Evolutionary conservation across 2,113 vertebrate genomes (phyloP).

Genomic region (Opisthocomus hoazin): DNA sequence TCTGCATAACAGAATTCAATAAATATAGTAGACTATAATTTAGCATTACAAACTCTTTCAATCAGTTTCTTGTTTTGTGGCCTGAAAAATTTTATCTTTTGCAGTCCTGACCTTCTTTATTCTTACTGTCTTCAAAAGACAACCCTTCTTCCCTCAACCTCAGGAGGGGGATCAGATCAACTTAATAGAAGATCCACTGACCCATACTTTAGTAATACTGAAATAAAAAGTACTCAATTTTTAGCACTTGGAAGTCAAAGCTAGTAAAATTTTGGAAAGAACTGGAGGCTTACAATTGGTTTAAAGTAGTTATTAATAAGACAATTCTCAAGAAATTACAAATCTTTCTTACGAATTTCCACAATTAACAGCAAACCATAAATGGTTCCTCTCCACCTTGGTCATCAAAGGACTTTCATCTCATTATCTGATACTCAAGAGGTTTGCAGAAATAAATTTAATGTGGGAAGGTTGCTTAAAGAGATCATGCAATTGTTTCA

Average conservation of each 20-base stretch:
- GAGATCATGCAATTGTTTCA: background rate
- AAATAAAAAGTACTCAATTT: background rate
- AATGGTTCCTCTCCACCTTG: background rate
- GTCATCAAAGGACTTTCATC: background rate
- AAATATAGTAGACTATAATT: background rate
- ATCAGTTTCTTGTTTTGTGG: background rate
- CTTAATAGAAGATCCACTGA: background rate
- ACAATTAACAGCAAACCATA: background rate
- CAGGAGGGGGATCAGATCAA: background rate
- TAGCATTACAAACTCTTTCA: background rate
- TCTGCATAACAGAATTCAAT: background rate
- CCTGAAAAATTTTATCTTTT: background rate
- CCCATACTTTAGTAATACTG: background rate
- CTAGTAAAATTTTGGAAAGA: background rate
- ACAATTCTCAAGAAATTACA: background rate
- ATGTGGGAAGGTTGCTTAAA: background rate
- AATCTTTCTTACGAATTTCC: background rate
- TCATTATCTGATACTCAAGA: background rate
- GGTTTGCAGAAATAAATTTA: background rate
- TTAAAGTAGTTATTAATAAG: background rate
- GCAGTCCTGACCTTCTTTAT: background rate
- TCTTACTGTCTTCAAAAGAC: background rate
- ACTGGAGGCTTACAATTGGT: background rate
- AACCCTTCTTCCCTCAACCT: background rate
- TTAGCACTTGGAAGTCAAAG: background rate